Evolutionary conservation across 2,797 vertebrate species (phyloP), one percentile per base, ranked within the genome.

Genomic region (Synanceia verrucosa): DNA sequence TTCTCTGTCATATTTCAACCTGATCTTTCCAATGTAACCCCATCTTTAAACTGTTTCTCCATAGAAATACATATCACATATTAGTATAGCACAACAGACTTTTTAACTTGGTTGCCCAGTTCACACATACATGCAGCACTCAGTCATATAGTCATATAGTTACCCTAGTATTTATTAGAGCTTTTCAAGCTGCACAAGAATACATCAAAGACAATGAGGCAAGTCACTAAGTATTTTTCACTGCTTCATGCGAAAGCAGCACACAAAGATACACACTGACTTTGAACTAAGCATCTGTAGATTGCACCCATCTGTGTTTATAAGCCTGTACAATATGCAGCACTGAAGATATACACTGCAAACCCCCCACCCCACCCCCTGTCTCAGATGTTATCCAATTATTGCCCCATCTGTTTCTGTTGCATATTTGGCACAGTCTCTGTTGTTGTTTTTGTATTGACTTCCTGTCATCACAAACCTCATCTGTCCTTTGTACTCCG

Each of bases 241-340:
- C 90, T 91, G 90, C 88, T 92, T 90, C 94, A 95, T 94, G 94
- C 94, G 74, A 93, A 89, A 92, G 92, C 92, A 93, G 88, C 89
- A 91, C 91, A 93, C 86, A 91, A 89, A 89, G 85, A 90, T 86
- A 92, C 90, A 91, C 88, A 84, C 78, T 78, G 87, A 91, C 88
- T 92, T 90, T 88, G 85, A 89, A 81, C 83, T 86, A 84, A 90
- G 86, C 82, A 83, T 86, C 84, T 88, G 86, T 82, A 86, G 81
- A 87, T 85, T 84, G 73, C 73, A 61, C 80, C 83, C 76, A 81
- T 82, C 89, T 92, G 81, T 87, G 84, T 90, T 92, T 87, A 83
- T 82, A 83, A 88, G 84, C 85, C 83, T 92, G 86, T 91, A 91
- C 89, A 91, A 88, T 86, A 90, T 88, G 87, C 88, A 83, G 79